Evolutionary conservation across 2,888 invertebrate species (phyloP).

Genomic region (Rhynchonema sp.): DNA sequence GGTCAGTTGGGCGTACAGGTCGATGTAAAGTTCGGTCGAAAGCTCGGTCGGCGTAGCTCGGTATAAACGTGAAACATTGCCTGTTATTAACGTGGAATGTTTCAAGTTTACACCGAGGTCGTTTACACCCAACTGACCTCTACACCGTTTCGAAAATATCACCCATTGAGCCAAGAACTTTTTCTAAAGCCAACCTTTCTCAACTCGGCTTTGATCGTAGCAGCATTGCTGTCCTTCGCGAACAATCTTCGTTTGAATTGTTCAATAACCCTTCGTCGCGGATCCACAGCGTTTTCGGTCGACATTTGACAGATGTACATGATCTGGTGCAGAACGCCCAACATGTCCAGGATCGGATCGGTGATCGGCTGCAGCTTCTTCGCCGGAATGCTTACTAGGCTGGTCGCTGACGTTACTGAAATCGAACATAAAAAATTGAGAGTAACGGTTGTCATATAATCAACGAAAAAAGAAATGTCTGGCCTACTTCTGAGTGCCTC

Average conservation of each 20-base stretch:
- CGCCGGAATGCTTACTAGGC: background rate
- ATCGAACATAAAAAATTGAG: too few species aligned
- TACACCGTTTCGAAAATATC: too few species aligned
- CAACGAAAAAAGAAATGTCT: constrained; percentile 6
- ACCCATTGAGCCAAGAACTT: too few species aligned
- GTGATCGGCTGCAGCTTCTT: constrained; percentile 7
- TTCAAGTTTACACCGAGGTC: too few species aligned
- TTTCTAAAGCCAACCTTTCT: constrained; percentile 9
- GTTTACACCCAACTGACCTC: too few species aligned
- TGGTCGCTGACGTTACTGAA: background rate
- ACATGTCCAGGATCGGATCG: constrained; percentile 15
- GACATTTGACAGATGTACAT: constrained; percentile 6
- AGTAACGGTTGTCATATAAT: too few species aligned
- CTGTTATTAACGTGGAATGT: too few species aligned
- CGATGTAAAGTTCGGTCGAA: too few species aligned
- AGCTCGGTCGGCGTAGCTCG: too few species aligned
- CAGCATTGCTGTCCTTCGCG: constrained; percentile 9
- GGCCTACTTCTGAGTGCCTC: background rate
- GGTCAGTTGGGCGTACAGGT: too few species aligned
- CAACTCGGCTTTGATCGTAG: constrained; percentile 14
- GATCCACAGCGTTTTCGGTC: background rate
- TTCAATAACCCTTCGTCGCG: constrained; percentile 11
- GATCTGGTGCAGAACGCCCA: constrained; percentile 13
- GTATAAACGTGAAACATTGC: too few species aligned
- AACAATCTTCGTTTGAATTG: constrained; percentile 13